Percentiles rank a stretch among this genome's conserved stretches.
These are phyloP conservation scores for Melipona beecheii DNA, from an alignment of 2,888 invertebrate species.

Conservation along the genomic window DNA sequence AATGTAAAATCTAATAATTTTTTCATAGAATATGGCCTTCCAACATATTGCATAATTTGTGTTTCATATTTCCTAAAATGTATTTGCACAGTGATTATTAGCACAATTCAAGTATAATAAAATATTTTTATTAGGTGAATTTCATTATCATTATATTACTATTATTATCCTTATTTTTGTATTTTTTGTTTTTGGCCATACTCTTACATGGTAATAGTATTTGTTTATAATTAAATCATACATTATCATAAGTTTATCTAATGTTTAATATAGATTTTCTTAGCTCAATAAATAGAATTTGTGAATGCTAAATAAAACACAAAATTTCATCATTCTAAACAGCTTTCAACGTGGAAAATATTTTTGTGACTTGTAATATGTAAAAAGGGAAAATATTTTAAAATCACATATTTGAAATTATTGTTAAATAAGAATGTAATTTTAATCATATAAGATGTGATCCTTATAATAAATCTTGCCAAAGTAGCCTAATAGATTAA, in stretches of 20 bases:
- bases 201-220: conserved; percentile 3
- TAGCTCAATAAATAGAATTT: conserved; percentile 19
- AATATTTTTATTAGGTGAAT: conserved; percentile 27
- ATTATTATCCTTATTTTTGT: conserved; percentile 14
- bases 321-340: conserved; percentile 30
- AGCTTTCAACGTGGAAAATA: conserved; percentile 29
- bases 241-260: neutral
- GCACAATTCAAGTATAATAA: conserved; percentile 33
- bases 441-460: conserved; percentile 15
- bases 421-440: conserved; percentile 23
- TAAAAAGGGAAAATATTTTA: conserved; percentile 17
- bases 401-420: conserved; percentile 18
- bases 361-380: conserved; percentile 36
- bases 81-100: conserved; percentile 41
- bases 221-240: conserved; percentile 9
- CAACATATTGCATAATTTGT: conserved; percentile 38
- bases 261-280: conserved; percentile 5
- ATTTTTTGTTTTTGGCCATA: conserved; percentile 12
- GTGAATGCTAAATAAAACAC: conserved; percentile 12
- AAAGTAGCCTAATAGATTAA: conserved; percentile 57
- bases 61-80: conserved; percentile 13
- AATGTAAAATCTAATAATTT: conserved; percentile 29
- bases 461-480: conserved; percentile 40
- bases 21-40: conserved; percentile 33
- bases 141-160: conserved; percentile 25